Evolutionary conservation across 23 tunicate species (phyloP), one percentile per base, ranked within the genome.

Genomic region (Oikopleura dioica): DNA sequence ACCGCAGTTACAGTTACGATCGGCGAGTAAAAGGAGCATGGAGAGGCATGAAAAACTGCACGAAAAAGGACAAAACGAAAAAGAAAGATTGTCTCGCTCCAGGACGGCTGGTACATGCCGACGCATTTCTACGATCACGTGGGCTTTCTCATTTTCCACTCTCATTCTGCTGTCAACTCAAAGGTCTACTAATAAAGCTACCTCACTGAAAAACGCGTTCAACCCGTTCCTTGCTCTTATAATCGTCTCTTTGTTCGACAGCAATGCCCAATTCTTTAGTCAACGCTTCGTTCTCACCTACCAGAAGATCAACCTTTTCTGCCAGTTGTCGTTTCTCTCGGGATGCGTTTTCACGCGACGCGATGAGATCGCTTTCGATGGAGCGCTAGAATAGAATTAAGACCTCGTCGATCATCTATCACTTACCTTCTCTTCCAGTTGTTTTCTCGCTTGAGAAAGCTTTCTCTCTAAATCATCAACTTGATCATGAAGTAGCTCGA

Each of bases 401-500:
- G 9, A 44, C 16, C 55, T 44, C 9, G 55, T 9, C 16, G 16
- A 16, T 16, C 16, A 9, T n/a, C n/a, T n/a, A n/a, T n/a, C n/a
- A n/a, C n/a, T n/a, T 63, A 63, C 72, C 72, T 63, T 63, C 26
- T 63, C 32, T 12, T 63, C 72, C 30, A 63, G 29, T 2, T 12
- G 72, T 28, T 63, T 63, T 63, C 32, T 24, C 16, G 16, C 26
- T 2, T 23, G 29, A 12, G 72, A 63, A 12, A 12, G 30, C 33
- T 63, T 63, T 63, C 33, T 24, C 26, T 63, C 72, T 23, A 63
- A 28, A 28, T 63, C 72, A 63, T 63, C 72, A 16, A 63, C 26
- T 63, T 63, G 72, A 63, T 63, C 72, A 23, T 63, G 72, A 2
- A 63, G 33, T 24, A 63, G 33, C 26, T 63, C 72, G 2, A 63